These are phyloP conservation scores for Dendronephthya gigantea DNA, from an alignment of 64 coral and sea anemone species.

Conservation along the genomic window DNA sequence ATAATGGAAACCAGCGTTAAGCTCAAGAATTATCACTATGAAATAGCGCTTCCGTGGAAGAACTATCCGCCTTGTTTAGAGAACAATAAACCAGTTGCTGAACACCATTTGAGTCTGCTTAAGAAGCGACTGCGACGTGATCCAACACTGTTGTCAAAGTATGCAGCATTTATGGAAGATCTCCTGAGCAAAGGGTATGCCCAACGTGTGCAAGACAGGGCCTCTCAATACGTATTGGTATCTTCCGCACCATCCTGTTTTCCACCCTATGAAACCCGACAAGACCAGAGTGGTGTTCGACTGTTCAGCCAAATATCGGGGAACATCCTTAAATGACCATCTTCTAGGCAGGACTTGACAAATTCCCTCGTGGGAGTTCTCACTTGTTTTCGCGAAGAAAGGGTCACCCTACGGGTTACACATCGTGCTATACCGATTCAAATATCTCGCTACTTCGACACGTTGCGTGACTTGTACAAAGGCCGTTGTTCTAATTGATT, in stretches of 20 bases:
- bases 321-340: background rate
- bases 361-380: background rate
- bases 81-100: background rate
- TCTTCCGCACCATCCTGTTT: background rate
- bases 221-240: background rate
- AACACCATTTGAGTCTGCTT: background rate
- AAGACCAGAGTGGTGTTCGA: background rate
- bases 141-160: background rate
- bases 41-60: background rate
- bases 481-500: too few relatives aligned
- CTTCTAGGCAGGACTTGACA: too few relatives aligned
- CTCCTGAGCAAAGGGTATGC: background rate
- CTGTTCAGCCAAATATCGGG: background rate
- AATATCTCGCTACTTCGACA: too few relatives aligned
- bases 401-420: too few relatives aligned
- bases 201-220: background rate
- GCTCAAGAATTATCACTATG: background rate
- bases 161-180: background rate
- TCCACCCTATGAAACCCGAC: background rate
- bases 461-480: too few relatives aligned
- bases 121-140: background rate
- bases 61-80: background rate
- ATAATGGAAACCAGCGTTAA: background rate
- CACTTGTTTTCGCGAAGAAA: too few relatives aligned
- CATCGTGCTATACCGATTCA: too few relatives aligned